Evolutionary conservation across 2,113 vertebrate genomes (phyloP).

Genomic region (Phyllostomus hastatus): DNA sequence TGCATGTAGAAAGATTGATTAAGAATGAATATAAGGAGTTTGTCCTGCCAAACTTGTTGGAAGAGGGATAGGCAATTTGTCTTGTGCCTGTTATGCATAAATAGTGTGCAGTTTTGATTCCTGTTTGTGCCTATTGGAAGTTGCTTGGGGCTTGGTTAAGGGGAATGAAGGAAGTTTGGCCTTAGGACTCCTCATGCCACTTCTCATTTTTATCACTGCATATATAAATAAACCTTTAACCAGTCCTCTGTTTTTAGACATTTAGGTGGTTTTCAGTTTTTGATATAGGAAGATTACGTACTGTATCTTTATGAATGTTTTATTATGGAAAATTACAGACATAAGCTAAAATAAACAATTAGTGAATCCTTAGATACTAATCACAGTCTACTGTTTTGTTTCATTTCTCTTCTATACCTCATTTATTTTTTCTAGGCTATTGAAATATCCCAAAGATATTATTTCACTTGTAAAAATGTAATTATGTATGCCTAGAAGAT

Average conservation of each 20-base stretch:
- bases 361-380: background rate
- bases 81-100: background rate
- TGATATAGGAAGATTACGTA: background rate
- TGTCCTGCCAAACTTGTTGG: background rate
- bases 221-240: background rate
- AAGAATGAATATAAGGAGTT: background rate
- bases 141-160: background rate
- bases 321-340: background rate
- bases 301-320: background rate
- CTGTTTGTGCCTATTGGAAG: background rate
- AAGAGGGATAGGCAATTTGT: constrained; percentile 6
- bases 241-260: background rate
- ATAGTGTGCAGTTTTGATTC: background rate
- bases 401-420: background rate
- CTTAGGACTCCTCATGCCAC: background rate
- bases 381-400: background rate
- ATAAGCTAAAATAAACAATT: background rate
- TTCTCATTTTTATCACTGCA: background rate
- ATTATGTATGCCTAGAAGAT: constrained; percentile 13
- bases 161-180: background rate
- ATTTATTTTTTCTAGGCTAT: background rate
- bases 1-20: background rate
- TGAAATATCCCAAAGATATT: background rate
- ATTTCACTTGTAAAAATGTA: constrained; percentile 25
- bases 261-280: constrained; percentile 22